Base-by-base conservation (phyloP, 2,888 invertebrate genomes). In the Dilophus febrilis region DNA sequence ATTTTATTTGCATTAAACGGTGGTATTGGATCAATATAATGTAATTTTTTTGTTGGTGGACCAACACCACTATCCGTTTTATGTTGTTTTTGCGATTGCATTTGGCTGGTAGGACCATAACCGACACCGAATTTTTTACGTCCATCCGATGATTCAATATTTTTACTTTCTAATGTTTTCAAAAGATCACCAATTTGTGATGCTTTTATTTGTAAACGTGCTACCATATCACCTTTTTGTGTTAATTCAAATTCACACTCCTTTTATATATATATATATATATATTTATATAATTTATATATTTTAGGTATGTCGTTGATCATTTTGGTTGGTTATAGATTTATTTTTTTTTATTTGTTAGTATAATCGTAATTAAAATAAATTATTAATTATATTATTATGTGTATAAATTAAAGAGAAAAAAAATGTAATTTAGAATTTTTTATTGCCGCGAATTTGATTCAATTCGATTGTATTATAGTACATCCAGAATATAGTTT, bases 151-250 rank as follows among this genome's bases (percentile, higher is more conserved):
- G 50, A 49, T 13, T 32, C 35, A 3, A 36, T 35, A 17, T 16
- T 18, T 49, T 59, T 58, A 40, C 82, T 85, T 69, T 88, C 86
- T 59, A 90, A 73, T 67, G 86, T 87, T 68, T 78, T 78, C 53
- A 90, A 75, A 62, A 90, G 83, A 71, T 85, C 83, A 66, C 90
- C 88, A 65, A 94, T 90, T 67, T 91, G 90, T 59, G 84, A 83
- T 52, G 91, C 90, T 71, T 92, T 94, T 56, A 81, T 82, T 67
- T 94, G 94, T 53, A 94, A 79, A 54, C 90, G 81, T 61, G 83
- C 80, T 55, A 94, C 91, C 77, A 91, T 80, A 68, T 91, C 88
- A 54, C 88, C 90, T 65, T 94, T 94, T 71, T 92, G 88, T 56
- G 90, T 90, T 63, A 94, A 72, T 65, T 91, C 88, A 70, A 78